Base-by-base conservation (phyloP, 2,113 vertebrate genomes). In the Stegostoma tigrinum region DNA sequence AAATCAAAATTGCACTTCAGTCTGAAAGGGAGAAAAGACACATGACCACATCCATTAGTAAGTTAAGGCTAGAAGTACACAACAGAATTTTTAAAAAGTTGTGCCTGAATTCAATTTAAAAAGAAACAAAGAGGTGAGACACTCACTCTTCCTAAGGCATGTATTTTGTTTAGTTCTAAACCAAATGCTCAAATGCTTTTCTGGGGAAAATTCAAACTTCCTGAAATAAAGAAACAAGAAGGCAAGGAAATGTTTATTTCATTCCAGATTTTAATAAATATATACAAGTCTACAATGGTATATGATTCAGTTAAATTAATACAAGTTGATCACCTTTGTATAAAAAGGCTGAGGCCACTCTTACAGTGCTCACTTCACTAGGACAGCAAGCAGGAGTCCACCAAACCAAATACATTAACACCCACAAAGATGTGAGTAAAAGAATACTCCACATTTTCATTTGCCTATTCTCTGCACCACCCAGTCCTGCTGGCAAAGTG, bases 391-490 rank as follows among this genome's bases (percentile, higher is more conserved):
- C 94, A 68, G 14, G 45, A 48, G 24, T 52, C 94, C 23, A 52
- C 42, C 42, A 3, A 23, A 27, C 52, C 15, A 72, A 52, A 75
- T 38, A 95, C 30, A 52, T 68, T 67, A 72, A 72, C 27, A 72
- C 15, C 67, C 94, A 70, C 52, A 30, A 45, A 95, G 42, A 95
- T 61, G 91, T 34, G 19, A 42, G 70, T 45, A 45, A 70, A 70
- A 48, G 94, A 34, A 83, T 94, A 67, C 67, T 34, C 55, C 7
- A 30, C 93, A 34, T 0, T 96, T 96, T 98, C 98, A 99, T 97
- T 99, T 99, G 96, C 99, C 99, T 96, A 99, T 99, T 98, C 99
- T 98, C 96, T 99, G 99, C 95, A 99, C 99, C 96, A 99, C 99
- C 99, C 99, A 99, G 97, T 99, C 99, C 97, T 99, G 99, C 97